Evolutionary conservation across 1,140 invertebrate species (phyloP), one percentile per base, ranked within the genome.

Genomic region (Cydia strobilella): DNA sequence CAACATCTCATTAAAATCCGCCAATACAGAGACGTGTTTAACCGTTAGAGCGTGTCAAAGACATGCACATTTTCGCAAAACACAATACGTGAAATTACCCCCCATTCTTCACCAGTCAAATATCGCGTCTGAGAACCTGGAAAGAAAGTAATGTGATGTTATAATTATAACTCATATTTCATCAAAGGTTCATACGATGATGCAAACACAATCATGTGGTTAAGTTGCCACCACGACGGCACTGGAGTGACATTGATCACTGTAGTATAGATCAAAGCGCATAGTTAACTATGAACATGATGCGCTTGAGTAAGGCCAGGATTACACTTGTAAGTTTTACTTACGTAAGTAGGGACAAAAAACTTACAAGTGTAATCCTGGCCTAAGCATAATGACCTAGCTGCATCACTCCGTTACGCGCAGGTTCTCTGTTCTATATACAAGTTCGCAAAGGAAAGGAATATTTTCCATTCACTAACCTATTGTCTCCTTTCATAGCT

Each of bases 171-270:
- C 18, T 59, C 15, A 59, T 54, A 1, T 9, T 12, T 59, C 6
- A 59, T 45, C 10, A 59, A 59, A 59, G 54, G 54, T 59, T 59
- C 54, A 59, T n/a, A 59, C 54, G 20, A 23, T 59, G 18, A 23
- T 23, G 54, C 20, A 59, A n/a, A 59, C 54, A 59, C 31, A 42
- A 69, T 39, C 4, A 69, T 69, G n/a, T 18, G 12, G 63, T 66
- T 31, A 15, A 7, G 31, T 18, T 39, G 31, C 42, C 65, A 35
- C 31, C 65, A 18, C 65, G 31, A 39, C 18, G 31, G 7, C 65
- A 69, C 65, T n/a, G n/a, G n/a, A n/a, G 65, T 69, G 65, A 18
- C 35, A 69, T 39, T 69, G 65, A 35, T 69, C 31, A 69, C n/a
- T 54, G 10, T 66, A 35, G 18, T 23, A 20, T 31, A 15, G 12